Evolutionary conservation across 1,140 invertebrate species (phyloP).

Genomic region (Drosophila lowei): DNA sequence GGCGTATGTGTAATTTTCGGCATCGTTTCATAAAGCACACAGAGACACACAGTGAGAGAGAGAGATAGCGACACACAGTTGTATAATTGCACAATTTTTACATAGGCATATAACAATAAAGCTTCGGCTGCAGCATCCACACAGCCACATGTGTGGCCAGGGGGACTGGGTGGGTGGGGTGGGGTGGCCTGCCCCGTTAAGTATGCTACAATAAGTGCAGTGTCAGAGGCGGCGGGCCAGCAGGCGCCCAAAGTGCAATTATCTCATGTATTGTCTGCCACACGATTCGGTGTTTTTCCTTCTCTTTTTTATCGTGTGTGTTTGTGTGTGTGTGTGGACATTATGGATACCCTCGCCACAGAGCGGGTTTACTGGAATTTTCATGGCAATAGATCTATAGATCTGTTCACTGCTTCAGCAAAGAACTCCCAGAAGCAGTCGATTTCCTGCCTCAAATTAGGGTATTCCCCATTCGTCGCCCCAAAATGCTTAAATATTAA

Average conservation of each 20-base stretch:
- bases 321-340: slow-evolving; percentile 4
- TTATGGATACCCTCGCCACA: slow-evolving; percentile 15
- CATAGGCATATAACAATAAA: slow-evolving; percentile 75
- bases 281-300: slow-evolving; percentile 45
- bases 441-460: background rate
- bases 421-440: too few relatives aligned
- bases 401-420: too few relatives aligned
- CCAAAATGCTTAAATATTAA: slow-evolving; percentile 10
- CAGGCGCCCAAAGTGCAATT: slow-evolving; percentile 74
- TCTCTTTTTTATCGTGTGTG: background rate
- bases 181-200: slow-evolving; percentile 56
- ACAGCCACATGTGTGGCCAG: background rate
- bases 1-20: slow-evolving; percentile 81
- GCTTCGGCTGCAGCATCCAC: slow-evolving; percentile 45
- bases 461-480: slow-evolving; percentile 7
- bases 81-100: slow-evolving; percentile 74
- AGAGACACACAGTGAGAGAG: slow-evolving; percentile 8
- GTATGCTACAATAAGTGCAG: slow-evolving; percentile 80
- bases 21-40: slow-evolving; percentile 76
- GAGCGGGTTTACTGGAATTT: too few relatives aligned
- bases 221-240: slow-evolving; percentile 68
- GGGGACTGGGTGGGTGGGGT: background rate
- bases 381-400: too few relatives aligned
- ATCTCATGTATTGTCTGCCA: slow-evolving; percentile 78
- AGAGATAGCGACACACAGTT: slow-evolving; percentile 17